A percentile compares a stretch with the other conserved stretches of the same genome.
Evolutionary conservation across 1,140 invertebrate genomes (phyloP).

Genomic region (Listronotus bonariensis): DNA sequence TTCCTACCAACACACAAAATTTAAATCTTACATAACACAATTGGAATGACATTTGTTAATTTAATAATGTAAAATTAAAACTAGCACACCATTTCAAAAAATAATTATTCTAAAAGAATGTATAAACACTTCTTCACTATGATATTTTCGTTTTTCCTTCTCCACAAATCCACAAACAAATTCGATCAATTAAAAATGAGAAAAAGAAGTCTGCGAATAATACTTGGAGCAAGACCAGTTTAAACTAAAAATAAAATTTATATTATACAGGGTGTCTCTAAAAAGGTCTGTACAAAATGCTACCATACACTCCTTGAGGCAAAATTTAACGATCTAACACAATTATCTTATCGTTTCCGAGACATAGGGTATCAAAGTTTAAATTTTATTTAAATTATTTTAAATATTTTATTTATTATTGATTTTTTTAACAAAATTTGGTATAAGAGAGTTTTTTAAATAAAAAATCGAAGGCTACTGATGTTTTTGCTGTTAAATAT

Average conservation of each 20-base stretch:
- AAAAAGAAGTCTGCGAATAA: conserved; percentile 82
- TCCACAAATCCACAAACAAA: conserved; percentile 84
- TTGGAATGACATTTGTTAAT: conserved; percentile 32
- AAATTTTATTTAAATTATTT: no score
- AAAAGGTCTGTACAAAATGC: no score
- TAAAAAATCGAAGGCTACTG: no score
- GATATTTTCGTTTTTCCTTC: conserved; percentile 43
- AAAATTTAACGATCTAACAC: no score
- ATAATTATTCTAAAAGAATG: neutral
- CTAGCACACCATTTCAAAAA: conserved; percentile 1
- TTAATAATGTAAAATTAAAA: conserved; percentile 14
- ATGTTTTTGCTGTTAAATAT: no score
- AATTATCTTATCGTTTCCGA: no score
- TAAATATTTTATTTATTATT: no score
- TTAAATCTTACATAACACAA: conserved; percentile 3
- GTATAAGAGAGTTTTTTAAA: no score
- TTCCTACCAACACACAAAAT: conserved; percentile 8
- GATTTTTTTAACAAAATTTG: no score
- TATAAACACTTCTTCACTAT: conserved; percentile 29
- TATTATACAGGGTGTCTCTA: no score
- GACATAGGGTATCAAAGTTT: no score
- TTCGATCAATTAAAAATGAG: conserved; percentile 81
- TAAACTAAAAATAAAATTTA: conserved; percentile 80
- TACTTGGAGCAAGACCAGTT: conserved; percentile 76
- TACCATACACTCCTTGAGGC: no score